These are phyloP conservation scores for Electrophaes corylata DNA, from an alignment of 2,888 invertebrate genomes.

Conservation along the genomic window DNA sequence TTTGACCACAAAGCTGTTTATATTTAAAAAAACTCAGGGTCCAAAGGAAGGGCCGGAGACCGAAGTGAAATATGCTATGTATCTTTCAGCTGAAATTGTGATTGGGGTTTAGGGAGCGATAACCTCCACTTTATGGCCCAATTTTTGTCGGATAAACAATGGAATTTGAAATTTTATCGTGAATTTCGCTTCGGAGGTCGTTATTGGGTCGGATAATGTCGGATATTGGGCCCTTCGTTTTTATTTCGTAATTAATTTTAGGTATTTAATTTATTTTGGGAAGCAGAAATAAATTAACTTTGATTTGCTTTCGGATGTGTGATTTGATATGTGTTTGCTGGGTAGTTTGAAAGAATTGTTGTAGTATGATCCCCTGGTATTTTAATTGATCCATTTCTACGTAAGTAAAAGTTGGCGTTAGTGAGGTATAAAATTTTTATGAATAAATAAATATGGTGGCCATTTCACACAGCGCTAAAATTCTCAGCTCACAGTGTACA, in stretches of 20 bases:
- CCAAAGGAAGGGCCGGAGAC: slow-evolving; percentile 46
- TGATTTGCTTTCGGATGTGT: slow-evolving; percentile 29
- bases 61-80: slow-evolving; percentile 69
- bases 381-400: slow-evolving; percentile 19
- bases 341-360: not conserved
- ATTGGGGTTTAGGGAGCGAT: slow-evolving; percentile 77
- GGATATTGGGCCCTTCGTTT: slow-evolving; percentile 39
- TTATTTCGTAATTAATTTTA: slow-evolving; percentile 44
- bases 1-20: slow-evolving; percentile 61
- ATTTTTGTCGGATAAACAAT: slow-evolving; percentile 78
- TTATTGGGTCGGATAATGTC: slow-evolving; percentile 41
- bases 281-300: slow-evolving; percentile 30
- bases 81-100: slow-evolving; percentile 72
- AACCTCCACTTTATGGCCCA: slow-evolving; percentile 76
- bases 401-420: too few relatives aligned
- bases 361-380: too few relatives aligned
- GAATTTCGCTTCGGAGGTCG: slow-evolving; percentile 40
- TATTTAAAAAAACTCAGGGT: slow-evolving; percentile 49
- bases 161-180: slow-evolving; percentile 73
- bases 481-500: too few relatives aligned
- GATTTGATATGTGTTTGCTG: not conserved
- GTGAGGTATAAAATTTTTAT: too few relatives aligned
- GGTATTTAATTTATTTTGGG: slow-evolving; percentile 37
- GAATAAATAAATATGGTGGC: too few relatives aligned
- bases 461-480: too few relatives aligned